phyloP scores from a whole-genome alignment of 1,140 invertebrate genomes.

The Harlomillsia oculata region DNA sequence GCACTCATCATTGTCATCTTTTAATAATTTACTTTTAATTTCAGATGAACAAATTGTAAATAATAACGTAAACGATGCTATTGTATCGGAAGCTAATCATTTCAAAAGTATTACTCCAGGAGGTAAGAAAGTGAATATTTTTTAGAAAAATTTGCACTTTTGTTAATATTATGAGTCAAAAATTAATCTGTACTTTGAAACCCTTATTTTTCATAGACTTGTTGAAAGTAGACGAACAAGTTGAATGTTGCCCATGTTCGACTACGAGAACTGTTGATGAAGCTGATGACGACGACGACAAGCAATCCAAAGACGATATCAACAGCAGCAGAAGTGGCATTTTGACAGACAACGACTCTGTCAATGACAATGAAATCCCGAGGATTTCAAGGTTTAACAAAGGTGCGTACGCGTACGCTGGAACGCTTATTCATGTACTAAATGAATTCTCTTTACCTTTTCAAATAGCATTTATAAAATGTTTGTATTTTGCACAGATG shows the following conservation, averaged over 20 bases:
- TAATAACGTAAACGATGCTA: conserved; percentile 6
- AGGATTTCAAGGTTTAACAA: not conserved
- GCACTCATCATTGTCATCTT: not conserved
- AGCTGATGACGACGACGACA: conserved; percentile 4
- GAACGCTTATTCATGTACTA: not conserved
- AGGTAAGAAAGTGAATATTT: not conserved
- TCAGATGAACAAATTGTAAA: not conserved
- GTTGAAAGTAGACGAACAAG: too few species aligned
- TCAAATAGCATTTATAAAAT: too few species aligned
- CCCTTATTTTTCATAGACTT: too few species aligned
- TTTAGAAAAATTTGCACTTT: not conserved
- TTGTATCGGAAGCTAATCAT: conserved; percentile 18
- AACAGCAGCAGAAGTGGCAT: conserved; percentile 1
- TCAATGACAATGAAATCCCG: conserved; percentile 19
- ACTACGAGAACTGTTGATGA: not conserved
- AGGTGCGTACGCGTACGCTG: conserved; percentile 19
- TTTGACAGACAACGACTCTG: conserved; percentile 11
- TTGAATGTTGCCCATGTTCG: not conserved
- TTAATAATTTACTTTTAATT: not conserved
- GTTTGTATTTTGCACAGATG: not conserved
- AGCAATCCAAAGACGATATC: not conserved
- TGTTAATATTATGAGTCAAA: too few species aligned
- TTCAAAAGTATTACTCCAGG: conserved; percentile 16
- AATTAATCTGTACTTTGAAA: not conserved
- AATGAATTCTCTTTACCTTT: too few species aligned